Conservation (phyloP, 2,797 vertebrate genomes). For the Gymnothorax reevesii region DNA sequence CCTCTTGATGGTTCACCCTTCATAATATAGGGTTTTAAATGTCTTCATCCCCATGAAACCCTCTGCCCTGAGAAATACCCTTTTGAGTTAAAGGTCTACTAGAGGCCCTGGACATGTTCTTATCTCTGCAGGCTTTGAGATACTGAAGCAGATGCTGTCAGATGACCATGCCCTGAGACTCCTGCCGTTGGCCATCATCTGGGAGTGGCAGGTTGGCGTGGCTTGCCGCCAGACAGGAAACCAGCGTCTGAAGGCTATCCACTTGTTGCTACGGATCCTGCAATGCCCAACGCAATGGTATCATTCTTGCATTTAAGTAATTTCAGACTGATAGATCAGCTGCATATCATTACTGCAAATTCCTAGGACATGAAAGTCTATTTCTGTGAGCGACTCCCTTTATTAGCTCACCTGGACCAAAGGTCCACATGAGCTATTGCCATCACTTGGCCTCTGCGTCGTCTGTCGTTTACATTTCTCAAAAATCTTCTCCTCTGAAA, state of each 20-base stretch:
- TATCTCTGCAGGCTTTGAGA: constrained; percentile 86
- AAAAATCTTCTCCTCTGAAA: too few species aligned
- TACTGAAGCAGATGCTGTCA: constrained; percentile 93
- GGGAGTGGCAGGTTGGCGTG: constrained; percentile 97
- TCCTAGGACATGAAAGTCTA: neutral
- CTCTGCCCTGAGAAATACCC: too few species aligned
- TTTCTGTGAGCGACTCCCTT: neutral
- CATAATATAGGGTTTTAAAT: too few species aligned
- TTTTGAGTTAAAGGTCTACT: too few species aligned
- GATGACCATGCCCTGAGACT: constrained; percentile 83
- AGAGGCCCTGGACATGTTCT: neutral
- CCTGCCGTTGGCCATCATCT: constrained; percentile 85
- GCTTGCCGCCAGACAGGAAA: constrained; percentile 92
- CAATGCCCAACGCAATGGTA: constrained; percentile 83
- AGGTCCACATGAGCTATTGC: too few species aligned
- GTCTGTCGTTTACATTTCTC: too few species aligned
- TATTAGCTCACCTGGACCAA: neutral
- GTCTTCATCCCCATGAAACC: too few species aligned
- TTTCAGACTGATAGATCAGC: neutral
- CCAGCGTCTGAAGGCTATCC: constrained; percentile 91
- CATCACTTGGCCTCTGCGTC: too few species aligned
- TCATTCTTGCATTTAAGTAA: constrained; percentile 32
- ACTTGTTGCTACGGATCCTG: constrained; percentile 87
- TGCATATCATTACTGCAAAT: neutral
- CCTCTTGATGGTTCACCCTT: too few species aligned